Conservation (phyloP, 1,140 invertebrate genomes). For the Sycophila sp. region DNA sequence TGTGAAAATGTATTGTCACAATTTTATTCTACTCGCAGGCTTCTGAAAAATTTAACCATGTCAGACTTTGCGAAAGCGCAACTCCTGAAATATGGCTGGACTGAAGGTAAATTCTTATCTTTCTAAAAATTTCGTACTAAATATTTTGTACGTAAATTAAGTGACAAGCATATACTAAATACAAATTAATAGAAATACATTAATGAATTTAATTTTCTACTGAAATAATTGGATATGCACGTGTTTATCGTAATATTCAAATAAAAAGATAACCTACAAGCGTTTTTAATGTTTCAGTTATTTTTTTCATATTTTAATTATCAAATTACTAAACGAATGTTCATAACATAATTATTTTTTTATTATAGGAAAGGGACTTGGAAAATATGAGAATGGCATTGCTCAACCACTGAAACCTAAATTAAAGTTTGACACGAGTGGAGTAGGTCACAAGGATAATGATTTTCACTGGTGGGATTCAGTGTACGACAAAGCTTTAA, state of each 20-base stretch:
- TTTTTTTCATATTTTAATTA: too few species aligned
- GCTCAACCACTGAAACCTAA: constrained; percentile 78
- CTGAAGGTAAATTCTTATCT: constrained; percentile 70
- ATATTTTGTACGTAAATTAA: not conserved
- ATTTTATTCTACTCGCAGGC: too few species aligned
- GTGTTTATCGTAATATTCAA: not conserved
- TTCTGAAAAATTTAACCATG: constrained; percentile 43
- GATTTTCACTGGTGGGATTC: constrained; percentile 85
- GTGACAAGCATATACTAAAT: not conserved
- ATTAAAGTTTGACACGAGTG: constrained; percentile 79
- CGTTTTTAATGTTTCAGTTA: too few species aligned
- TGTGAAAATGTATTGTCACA: too few species aligned
- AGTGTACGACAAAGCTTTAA: constrained; percentile 78
- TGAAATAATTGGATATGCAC: too few species aligned
- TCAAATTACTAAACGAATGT: too few species aligned
- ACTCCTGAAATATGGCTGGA: constrained; percentile 75
- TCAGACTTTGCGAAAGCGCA: constrained; percentile 71
- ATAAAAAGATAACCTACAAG: too few species aligned
- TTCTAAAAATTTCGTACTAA: not conserved
- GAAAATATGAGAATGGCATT: constrained; percentile 81
- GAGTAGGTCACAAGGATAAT: constrained; percentile 79
- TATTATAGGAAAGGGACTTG: constrained; percentile 79
- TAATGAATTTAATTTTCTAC: too few species aligned
- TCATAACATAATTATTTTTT: too few species aligned
- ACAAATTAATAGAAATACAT: not conserved